A percentile compares a stretch with the other conserved stretches of the same genome.
Evolutionary conservation across 1,140 invertebrate genomes (phyloP).

Genomic region (Agrypnia vestita): DNA sequence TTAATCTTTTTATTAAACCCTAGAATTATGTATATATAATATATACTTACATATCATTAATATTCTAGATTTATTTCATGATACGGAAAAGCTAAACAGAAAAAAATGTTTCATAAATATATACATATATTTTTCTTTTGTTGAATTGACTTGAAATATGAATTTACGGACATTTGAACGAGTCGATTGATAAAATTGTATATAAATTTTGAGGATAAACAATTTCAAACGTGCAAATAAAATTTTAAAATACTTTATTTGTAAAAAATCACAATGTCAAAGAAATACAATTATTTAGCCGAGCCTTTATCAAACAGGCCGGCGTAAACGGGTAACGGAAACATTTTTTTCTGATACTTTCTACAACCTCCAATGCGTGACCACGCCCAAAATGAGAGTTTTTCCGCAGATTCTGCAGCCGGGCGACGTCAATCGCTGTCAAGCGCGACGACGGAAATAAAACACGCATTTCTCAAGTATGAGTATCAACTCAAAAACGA

Average conservation of each 20-base stretch:
- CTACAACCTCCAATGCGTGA: not conserved
- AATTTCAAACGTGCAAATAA: too few species aligned
- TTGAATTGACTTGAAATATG: not conserved
- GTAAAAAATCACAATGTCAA: too few species aligned
- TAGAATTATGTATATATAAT: constrained; percentile 18
- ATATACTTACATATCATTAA: constrained; percentile 3
- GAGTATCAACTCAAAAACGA: too few species aligned
- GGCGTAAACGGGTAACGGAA: not conserved
- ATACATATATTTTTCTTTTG: not conserved
- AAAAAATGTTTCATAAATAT: constrained; percentile 23
- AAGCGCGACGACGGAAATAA: too few species aligned
- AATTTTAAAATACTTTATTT: too few species aligned
- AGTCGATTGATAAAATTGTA: not conserved
- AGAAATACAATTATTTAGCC: too few species aligned
- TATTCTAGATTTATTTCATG: not conserved
- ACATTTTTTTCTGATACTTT: constrained; percentile 11
- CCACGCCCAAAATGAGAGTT: too few species aligned
- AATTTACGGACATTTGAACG: not conserved
- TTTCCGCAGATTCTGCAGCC: too few species aligned
- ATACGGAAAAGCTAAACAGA: constrained; percentile 25
- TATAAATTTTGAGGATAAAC: too few species aligned
- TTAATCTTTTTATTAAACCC: constrained; percentile 13
- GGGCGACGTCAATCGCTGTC: too few species aligned
- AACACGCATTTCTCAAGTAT: too few species aligned
- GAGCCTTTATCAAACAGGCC: too few species aligned